Evolutionary conservation across 2,797 vertebrate genomes (phyloP), one percentile per base, ranked within the genome.

Genomic region (Avahi laniger): DNA sequence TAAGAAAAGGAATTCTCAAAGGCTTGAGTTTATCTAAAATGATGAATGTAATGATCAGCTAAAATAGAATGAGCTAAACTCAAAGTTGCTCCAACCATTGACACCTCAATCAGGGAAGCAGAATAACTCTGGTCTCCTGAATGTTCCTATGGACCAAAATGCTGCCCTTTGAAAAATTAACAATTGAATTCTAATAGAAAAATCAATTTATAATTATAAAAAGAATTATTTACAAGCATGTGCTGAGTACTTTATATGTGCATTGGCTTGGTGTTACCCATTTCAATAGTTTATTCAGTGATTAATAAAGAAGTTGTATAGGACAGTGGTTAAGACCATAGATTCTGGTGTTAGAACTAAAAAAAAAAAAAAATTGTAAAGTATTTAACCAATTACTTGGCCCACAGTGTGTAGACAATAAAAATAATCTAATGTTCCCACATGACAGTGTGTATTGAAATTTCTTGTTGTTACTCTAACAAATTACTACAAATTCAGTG

Each of bases 1-100:
- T 69, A 97, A 95, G 96, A 98, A 98, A 98, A 98, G 91, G 96
- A 97, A 97, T 83, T 97, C 97, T 98, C 95, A 81, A 96, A 98
- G 76, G 63, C 86, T 96, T 59, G 52, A 94, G 57, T 87, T 90
- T 96, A 91, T 97, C 89, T 63, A 75, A 94, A 95, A 97, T 96
- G 97, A 98, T 89, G 94, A 93, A 97, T 98, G 95, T 85, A 97
- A 98, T 97, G 89, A 98, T 96, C 82, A 93, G 38, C 20, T 94
- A 72, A 90, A 93, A 79, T 61, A 93, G 33, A 92, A 83, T 83
- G 3, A 41, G n/a, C 17, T 43, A 28, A 76, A 7, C 7, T 91
- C 67, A 22, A 86, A 84, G 52, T 61, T 84, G 24, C 9, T 84
- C 43, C 11, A 26, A 48, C 20, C 59, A 41, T 59, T 43, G 35